Percentiles rank a stretch among this genome's conserved stretches.
Conservation (phyloP, 2,888 invertebrate genomes). For the Dolomedes plantarius region DNA sequence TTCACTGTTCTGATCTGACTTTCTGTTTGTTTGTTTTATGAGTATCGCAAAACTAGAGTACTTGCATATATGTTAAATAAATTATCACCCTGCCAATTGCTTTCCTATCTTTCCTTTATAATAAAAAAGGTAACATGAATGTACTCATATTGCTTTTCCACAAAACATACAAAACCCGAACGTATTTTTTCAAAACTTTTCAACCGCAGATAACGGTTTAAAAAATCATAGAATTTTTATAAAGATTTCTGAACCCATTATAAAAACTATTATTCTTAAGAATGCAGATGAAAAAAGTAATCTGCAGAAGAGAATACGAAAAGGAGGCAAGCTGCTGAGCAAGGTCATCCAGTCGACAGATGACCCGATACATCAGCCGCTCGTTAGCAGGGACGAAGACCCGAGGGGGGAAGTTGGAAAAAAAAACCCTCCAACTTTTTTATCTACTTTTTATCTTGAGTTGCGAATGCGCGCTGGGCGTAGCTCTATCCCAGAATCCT, state of each 20-base stretch:
- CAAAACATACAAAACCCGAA: not conserved
- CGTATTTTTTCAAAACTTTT: not conserved
- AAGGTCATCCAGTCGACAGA: conserved; percentile 70
- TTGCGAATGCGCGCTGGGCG: conserved; percentile 53
- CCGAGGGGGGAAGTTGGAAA: conserved; percentile 23
- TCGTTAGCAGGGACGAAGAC: conserved; percentile 67
- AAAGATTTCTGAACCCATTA: not conserved
- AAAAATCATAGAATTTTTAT: not conserved
- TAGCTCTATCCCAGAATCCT: conserved; percentile 36
- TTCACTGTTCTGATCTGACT: no score
- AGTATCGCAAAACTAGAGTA: no score
- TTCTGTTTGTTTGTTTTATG: no score
- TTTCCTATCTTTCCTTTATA: no score
- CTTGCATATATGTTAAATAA: no score
- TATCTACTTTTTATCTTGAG: conserved; percentile 5
- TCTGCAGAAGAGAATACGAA: conserved; percentile 28
- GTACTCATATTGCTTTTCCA: not conserved
- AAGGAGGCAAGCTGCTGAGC: conserved; percentile 21
- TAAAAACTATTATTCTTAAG: not conserved
- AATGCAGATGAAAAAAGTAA: not conserved
- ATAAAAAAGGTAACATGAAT: no score
- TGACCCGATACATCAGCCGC: conserved; percentile 70
- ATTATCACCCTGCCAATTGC: no score
- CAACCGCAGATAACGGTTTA: not conserved
- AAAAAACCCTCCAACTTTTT: conserved; percentile 35